Conservation (phyloP, 2,113 vertebrate species). For the Chrysemys picta region DNA sequence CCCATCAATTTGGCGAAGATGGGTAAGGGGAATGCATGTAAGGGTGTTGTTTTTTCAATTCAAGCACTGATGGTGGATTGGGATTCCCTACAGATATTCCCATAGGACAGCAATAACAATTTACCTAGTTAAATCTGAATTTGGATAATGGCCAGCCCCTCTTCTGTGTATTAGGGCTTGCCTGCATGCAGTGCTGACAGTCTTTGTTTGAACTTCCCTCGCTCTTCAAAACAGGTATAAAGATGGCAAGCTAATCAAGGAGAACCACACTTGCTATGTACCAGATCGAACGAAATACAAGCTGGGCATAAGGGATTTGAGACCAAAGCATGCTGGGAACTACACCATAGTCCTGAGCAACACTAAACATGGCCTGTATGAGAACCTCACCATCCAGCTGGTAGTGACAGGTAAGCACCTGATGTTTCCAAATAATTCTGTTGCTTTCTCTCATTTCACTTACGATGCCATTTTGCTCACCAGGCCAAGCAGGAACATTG, state of each 20-base stretch:
- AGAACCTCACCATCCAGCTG: constrained; percentile 86
- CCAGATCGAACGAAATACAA: constrained; percentile 66
- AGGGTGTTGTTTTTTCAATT: not conserved
- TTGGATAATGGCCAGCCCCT: not conserved
- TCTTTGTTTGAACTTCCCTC: not conserved
- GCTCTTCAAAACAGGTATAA: constrained; percentile 83
- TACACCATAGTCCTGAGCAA: constrained; percentile 86
- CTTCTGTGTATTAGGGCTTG: not conserved
- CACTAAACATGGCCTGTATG: constrained; percentile 72
- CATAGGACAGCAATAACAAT: not conserved
- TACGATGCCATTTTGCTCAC: not conserved
- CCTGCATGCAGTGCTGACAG: not conserved
- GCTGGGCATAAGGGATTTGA: constrained; percentile 82
- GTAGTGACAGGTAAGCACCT: constrained; percentile 82
- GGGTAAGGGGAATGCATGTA: not conserved
- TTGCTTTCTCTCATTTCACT: not conserved
- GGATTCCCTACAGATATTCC: not conserved
- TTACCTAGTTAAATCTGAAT: not conserved
- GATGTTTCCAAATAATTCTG: accelerated
- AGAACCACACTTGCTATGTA: constrained; percentile 84
- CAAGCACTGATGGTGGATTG: not conserved
- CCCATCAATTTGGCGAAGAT: not conserved
- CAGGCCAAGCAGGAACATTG: not conserved
- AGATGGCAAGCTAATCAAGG: constrained; percentile 81
- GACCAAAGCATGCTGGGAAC: constrained; percentile 82